Evolutionary conservation across 2,797 vertebrate genomes (phyloP).

Genomic region (Eidolon dupreanum): DNA sequence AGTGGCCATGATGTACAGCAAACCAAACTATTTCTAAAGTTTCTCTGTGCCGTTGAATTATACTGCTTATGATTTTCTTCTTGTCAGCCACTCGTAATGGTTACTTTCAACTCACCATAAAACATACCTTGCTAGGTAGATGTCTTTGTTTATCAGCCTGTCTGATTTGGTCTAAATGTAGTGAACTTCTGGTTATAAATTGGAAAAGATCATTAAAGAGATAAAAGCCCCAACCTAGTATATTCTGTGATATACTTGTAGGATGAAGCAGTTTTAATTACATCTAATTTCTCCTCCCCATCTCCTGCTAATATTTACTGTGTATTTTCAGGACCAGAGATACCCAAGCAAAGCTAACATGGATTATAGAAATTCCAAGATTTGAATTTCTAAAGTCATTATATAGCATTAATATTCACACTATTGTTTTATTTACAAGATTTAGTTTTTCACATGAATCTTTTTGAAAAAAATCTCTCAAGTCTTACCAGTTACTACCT

Average conservation of each 20-base stretch:
- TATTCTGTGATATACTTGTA: not conserved
- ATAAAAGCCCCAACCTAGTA: not conserved
- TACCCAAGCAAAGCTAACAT: not conserved
- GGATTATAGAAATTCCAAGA: not conserved
- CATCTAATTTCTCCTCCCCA: not conserved
- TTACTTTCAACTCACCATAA: not conserved
- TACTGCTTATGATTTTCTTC: not conserved
- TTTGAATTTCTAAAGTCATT: not conserved
- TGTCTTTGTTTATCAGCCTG: slow-evolving; percentile 19
- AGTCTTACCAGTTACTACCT: not conserved
- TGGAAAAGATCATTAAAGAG: not conserved
- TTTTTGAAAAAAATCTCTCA: not conserved
- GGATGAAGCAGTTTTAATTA: slow-evolving; percentile 1
- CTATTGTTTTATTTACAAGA: not conserved
- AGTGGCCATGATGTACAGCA: not conserved
- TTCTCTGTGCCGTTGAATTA: not conserved
- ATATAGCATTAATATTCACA: not conserved
- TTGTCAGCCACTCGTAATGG: not conserved
- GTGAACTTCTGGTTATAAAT: not conserved
- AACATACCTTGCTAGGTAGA: slow-evolving; percentile 24
- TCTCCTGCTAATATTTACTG: not conserved
- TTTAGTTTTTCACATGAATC: not conserved
- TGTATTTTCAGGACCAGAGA: slow-evolving; percentile 1
- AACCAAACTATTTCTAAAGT: slow-evolving; percentile 23
- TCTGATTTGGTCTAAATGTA: slow-evolving; percentile 22